Evolutionary conservation across 2,797 vertebrate species (phyloP).

Genomic region (Neosilurus hyrtlii): DNA sequence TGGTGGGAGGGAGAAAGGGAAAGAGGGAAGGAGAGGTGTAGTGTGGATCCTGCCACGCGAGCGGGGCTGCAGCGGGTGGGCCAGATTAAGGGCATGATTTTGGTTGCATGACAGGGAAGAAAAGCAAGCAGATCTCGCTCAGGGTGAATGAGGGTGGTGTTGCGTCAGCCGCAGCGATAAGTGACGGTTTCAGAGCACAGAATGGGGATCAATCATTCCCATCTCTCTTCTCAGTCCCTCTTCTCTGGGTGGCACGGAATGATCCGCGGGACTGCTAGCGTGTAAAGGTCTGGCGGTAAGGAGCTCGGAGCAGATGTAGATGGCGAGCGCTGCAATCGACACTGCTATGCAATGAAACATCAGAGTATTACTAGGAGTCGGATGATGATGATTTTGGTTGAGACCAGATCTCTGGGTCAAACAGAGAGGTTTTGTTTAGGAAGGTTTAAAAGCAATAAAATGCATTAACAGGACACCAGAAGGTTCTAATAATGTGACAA

Average conservation of each 20-base stretch:
- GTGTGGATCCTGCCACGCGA: conserved; percentile 40
- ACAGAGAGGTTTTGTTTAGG: conserved; percentile 18
- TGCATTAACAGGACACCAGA: conserved; percentile 25
- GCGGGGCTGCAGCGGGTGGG: conserved; percentile 24
- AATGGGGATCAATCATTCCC: conserved; percentile 48
- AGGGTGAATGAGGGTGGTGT: conserved; percentile 35
- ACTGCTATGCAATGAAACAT: neutral
- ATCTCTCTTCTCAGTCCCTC: conserved; percentile 39
- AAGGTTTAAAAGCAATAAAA: conserved; percentile 13
- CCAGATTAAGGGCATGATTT: conserved; percentile 48
- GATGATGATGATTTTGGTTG: neutral
- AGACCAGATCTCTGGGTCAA: conserved; percentile 9
- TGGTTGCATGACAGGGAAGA: conserved; percentile 43
- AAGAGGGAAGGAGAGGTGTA: conserved; percentile 30
- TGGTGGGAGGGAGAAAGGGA: conserved; percentile 28
- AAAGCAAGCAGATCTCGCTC: conserved; percentile 33
- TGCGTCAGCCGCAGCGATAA: conserved; percentile 36
- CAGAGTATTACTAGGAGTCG: neutral
- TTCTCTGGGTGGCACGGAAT: conserved; percentile 32
- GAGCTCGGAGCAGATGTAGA: neutral
- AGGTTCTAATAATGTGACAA: conserved; percentile 18
- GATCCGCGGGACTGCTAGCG: conserved; percentile 15
- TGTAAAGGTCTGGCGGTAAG: conserved; percentile 32
- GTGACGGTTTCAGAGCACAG: conserved; percentile 32
- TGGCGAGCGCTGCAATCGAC: neutral